A percentile compares a stretch with the other conserved stretches of the same genome.
These are phyloP conservation scores for Platycnemis pennipes DNA, from an alignment of 2,888 invertebrate species.

Conservation along the genomic window DNA sequence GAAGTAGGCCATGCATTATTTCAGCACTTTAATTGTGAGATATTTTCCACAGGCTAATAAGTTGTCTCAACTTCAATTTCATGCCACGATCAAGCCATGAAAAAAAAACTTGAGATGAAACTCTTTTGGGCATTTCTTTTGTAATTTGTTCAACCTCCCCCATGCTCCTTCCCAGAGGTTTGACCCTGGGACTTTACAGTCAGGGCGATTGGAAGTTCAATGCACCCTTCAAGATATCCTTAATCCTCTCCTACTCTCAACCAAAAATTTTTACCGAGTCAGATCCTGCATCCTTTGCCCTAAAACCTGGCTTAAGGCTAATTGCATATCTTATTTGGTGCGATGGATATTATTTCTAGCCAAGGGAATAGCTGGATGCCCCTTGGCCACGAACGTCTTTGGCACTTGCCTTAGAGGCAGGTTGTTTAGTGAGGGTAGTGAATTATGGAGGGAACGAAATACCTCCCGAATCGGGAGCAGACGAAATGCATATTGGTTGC, in stretches of 20 bases:
- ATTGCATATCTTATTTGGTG: conserved; percentile 58
- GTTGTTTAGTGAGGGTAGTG: conserved; percentile 58
- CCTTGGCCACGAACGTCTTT: conserved; percentile 46
- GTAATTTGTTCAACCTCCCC: conserved; percentile 36
- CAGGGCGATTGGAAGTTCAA: not conserved
- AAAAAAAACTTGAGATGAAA: conserved; percentile 29
- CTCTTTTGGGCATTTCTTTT: conserved; percentile 59
- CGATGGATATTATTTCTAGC: conserved; percentile 45
- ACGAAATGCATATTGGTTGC: conserved; percentile 66
- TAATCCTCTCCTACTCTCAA: conserved; percentile 25
- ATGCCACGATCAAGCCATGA: not conserved
- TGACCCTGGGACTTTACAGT: conserved; percentile 6
- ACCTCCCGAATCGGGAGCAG: conserved; percentile 66
- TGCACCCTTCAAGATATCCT: not conserved
- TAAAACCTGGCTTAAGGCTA: conserved; percentile 29
- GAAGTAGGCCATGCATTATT: not conserved
- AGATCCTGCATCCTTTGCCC: conserved; percentile 45
- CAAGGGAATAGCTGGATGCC: conserved; percentile 46
- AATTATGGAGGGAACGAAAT: conserved; percentile 50
- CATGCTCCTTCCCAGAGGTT: conserved; percentile 29
- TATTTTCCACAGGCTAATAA: not conserved
- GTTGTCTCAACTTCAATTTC: not conserved
- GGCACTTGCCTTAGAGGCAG: conserved; percentile 47
- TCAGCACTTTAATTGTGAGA: not conserved
- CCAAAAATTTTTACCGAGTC: conserved; percentile 37